Base-by-base conservation (phyloP, 1,140 invertebrate genomes). In the Megathymus violae region DNA sequence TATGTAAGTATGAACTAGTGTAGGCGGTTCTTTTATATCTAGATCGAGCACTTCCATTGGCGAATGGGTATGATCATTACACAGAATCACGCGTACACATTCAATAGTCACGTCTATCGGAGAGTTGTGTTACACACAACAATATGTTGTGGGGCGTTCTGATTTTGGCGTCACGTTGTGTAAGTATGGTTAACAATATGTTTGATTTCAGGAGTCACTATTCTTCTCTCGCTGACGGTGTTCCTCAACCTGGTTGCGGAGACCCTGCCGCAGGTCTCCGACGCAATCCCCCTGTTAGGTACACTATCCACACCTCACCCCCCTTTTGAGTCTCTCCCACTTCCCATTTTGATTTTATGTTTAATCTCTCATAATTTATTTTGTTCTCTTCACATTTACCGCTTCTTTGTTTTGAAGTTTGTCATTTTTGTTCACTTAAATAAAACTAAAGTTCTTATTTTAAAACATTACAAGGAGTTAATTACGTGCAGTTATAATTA, bases 151-250 rank as follows among this genome's bases (percentile, higher is more conserved):
- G 38, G 44, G 15, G 31, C 36, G 14, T 61, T 9, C 10, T 34
- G 17, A 7, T 11, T 31, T 58, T 31, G 16, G 41, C 22, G 27
- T n/a, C 19, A 40, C 27, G 13, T 62, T 27, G 56, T 64, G 22
- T 61, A 22, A 61, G 58, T 52, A 74, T 79, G 80, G 81, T 78
- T 87, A 89, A 89, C 79, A 67, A 61, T 92, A 74, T 93, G 91
- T 94, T 94, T 93, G 95, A 94, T 97, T 97, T 93, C 96, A 99
- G 98, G 98, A 94, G 98, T 99, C 93, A 99, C 98, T 94, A 99
- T 99, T 94, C 96, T 99, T 92, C 97, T 99, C 91, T 99, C 98
- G 92, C 95, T 99, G 94, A 99, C 98, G 93, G 98, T 99, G 93
- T 99, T 99, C 95, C 96, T 97, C 94, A 97, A 97, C 94, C 95